Evolutionary conservation across 2,113 vertebrate genomes (phyloP), one percentile per base, ranked within the genome.

Genomic region (Siphamia tubifer): DNA sequence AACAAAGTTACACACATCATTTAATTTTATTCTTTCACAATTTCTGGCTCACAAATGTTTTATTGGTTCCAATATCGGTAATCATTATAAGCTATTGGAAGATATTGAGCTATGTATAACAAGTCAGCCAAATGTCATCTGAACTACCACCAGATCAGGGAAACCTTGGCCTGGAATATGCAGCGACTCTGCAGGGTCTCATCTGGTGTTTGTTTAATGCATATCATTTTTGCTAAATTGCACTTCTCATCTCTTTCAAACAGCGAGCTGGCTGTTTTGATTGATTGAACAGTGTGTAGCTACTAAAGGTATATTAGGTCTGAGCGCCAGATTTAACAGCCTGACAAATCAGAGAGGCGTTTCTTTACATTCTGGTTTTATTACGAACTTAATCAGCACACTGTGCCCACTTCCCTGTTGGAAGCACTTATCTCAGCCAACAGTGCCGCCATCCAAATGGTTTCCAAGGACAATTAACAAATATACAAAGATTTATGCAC

Each of bases 11-110:
- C 74, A 81, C 77, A 78, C 81, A 28, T 74, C 80, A 74, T 88
- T 90, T 87, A 54, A 69, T 88, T 90, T 90, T 83, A 88, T 79
- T 74, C 81, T 86, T 85, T 84, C 81, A 79, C 83, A 78, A 87
- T 84, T 84, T 87, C 86, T 87, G 81, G 81, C 71, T 60, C 81
- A 84, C 79, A 82, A 88, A 91, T 83, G 81, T 86, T 88, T 89
- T 87, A 89, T 77, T 72, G 75, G 74, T 79, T 88, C 79, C 81
- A 86, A 85, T 87, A 82, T 83, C 16, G 32, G 74, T 86, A 80
- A 88, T 90, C 68, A 86, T 84, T 87, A 80, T 79, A 81, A 87
- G 78, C 85, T 85, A 86, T 86, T 86, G 82, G 82, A 83, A 64
- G 74, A 81, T 79, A 84, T 74, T 54, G 71, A 79, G 78, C 74